Evolutionary conservation across 2,888 invertebrate species (phyloP).

Genomic region (Antheraea yamamai): DNA sequence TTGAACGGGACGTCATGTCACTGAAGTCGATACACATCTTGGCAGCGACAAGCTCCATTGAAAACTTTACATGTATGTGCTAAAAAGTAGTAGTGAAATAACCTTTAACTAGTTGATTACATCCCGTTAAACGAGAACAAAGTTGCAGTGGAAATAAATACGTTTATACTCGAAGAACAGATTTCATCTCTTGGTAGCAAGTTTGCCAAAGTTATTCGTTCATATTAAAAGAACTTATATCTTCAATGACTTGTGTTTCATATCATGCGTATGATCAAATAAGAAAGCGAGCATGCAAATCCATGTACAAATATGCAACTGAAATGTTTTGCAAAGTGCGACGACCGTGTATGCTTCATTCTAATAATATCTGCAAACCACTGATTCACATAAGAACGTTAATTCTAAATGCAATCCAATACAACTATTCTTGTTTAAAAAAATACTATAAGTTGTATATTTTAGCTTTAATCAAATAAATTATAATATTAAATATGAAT

Average conservation of each 20-base stretch:
- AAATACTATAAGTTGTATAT: neutral
- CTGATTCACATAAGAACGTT: conserved; percentile 19
- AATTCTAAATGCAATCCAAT: conserved; percentile 14
- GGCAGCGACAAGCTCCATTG: conserved; percentile 29
- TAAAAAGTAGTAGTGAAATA: conserved; percentile 2
- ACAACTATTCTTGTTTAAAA: neutral
- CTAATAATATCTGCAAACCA: conserved; percentile 58
- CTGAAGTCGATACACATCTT: conserved; percentile 34
- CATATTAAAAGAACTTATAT: neutral
- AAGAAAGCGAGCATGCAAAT: conserved; percentile 39
- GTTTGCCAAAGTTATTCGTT: neutral
- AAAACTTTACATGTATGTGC: conserved; percentile 29
- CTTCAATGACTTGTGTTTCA: neutral
- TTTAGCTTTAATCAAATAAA: neutral
- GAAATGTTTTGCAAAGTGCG: conserved; percentile 54
- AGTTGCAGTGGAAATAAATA: neutral
- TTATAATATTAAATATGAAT: no score
- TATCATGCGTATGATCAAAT: conserved; percentile 20
- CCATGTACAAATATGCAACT: conserved; percentile 37
- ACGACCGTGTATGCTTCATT: conserved; percentile 57
- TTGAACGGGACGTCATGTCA: conserved; percentile 35
- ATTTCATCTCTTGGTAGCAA: neutral
- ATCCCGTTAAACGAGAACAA: neutral
- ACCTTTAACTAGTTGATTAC: neutral
- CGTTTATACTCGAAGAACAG: neutral